Evolutionary conservation across 2,888 invertebrate species (phyloP), one percentile per base, ranked within the genome.

Genomic region (Agrotis exclamationis): DNA sequence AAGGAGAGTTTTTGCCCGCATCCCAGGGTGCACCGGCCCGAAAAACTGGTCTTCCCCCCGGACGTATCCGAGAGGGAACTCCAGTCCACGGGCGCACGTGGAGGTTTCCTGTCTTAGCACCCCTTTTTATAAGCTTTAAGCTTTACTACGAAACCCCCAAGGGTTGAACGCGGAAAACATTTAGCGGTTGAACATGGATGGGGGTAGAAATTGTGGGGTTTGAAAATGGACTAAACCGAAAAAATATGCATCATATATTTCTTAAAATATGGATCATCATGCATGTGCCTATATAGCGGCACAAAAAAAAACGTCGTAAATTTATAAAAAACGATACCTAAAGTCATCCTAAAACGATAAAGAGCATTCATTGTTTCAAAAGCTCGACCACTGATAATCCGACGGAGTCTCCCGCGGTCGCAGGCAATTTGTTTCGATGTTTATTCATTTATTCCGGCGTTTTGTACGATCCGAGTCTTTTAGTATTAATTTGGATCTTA

Each of bases 401-500:
- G 80, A 67, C 72, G 70, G 74, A 73, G 78, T 67, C 76, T 75
- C 79, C 78, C 76, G 76, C 83, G 74, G 87, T 88, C 90, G 87
- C 87, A 82, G 88, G 87, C 92, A 90, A 93, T 93, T 93, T 92
- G 93, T 92, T 91, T 85, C 91, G 83, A 93, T 93, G 92, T 92
- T 90, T 95, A 94, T 94, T 94, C 92, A 93, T 94, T 91, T 94
- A 94, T 94, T 92, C 94, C 88, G 87, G 89, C 88, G 87, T 92
- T 92, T 92, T 91, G 91, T 92, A 89, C 88, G 89, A 89, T 88
- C 89, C 87, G 86, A 84, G 86, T 88, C 89, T 89, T 93, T 93
- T 91, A 92, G 92, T 93, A 93, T 93, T 94, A 94, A 94, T 94
- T 95, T 94, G 90, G 92, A 90, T 87, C 92, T 93, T 93, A 94